These are phyloP conservation scores for Malaclemys terrapin DNA, from an alignment of 2,113 vertebrate genomes.

Conservation along the genomic window DNA sequence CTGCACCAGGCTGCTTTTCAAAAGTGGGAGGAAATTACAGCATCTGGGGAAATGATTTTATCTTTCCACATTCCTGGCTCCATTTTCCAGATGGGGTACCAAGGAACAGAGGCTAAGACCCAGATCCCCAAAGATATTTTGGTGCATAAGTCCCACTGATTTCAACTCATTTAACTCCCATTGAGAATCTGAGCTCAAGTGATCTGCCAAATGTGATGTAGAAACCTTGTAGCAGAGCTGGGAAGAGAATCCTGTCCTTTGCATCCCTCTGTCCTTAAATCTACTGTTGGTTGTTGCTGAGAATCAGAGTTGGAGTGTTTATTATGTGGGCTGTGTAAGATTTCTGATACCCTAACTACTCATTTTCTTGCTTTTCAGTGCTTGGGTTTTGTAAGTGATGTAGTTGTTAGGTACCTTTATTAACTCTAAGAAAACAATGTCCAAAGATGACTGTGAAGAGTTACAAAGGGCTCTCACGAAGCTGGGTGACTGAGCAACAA, in stretches of 20 bases:
- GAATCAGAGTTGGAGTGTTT: conserved; percentile 37
- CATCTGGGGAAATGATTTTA: not conserved
- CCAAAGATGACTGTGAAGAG: too few relatives aligned
- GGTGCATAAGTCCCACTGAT: not conserved
- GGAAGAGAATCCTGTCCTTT: conserved; percentile 27
- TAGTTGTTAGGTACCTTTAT: not conserved
- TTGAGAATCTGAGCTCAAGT: not conserved
- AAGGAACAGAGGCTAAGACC: not conserved
- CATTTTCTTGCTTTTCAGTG: conserved; percentile 25
- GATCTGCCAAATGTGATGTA: not conserved
- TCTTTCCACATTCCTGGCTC: not conserved
- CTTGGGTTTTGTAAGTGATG: not conserved
- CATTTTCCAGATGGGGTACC: not conserved
- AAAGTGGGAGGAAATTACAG: not conserved
- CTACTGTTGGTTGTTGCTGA: conserved; percentile 48
- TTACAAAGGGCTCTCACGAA: too few relatives aligned
- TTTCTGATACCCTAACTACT: conserved; percentile 4
- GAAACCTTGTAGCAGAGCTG: not conserved
- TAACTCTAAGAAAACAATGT: not conserved
- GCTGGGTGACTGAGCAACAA: too few relatives aligned
- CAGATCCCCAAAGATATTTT: not conserved
- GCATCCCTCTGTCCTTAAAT: conserved; percentile 57
- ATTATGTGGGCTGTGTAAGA: conserved; percentile 22
- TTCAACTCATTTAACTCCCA: not conserved
- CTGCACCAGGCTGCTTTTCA: not conserved